Base-by-base conservation (phyloP, 1,140 invertebrate genomes). In the Ceratosolen solmsi region DNA sequence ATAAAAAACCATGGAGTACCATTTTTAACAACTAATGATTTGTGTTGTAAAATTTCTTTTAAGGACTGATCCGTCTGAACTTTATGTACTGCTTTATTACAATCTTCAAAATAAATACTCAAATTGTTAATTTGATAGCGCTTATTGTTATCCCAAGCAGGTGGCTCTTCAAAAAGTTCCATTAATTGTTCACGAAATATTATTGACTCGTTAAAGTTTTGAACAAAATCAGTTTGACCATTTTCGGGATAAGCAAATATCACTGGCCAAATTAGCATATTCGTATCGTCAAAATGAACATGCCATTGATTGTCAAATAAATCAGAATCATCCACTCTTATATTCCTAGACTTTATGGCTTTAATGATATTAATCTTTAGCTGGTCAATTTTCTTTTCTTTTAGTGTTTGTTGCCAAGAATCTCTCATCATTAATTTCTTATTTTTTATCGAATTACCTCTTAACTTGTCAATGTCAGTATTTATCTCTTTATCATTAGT, bases 211-310 rank as follows among this genome's bases (percentile, higher is more conserved):
- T 94, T 91, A 85, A 97, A 96, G 82, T 94, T 91, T 88, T 96
- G 93, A 80, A 96, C 93, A 86, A 96, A 95, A 88, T 96, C 96
- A 79, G 94, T 94, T 74, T 94, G 93, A 77, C 92, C 89, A 85
- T 93, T 94, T 91, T 98, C 96, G 7, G 97, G 97, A 91, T 98
- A 98, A 25, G 96, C 90, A 85, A 98, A 94, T 56, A 96, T 90
- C 72, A 96, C 93, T 60, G 98, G 96, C 97, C 96, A 97, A 84
- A 96, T 87, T 79, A 97, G 92, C 84, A 92, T 87, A 86, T 92
- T 90, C 27, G 92, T 85, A n/a, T 92, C 90, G 85, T 94, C 91
- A 2, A 95, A 85, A 85, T 93, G 90, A 22, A 96, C 95, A 92
- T 83, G 78, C 49, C 38, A 74, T 68, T 83, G 77, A 17, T 38